Evolutionary conservation across 2,113 vertebrate genomes (phyloP), one percentile per base, ranked within the genome.

Genomic region (Hiodon alosoides): DNA sequence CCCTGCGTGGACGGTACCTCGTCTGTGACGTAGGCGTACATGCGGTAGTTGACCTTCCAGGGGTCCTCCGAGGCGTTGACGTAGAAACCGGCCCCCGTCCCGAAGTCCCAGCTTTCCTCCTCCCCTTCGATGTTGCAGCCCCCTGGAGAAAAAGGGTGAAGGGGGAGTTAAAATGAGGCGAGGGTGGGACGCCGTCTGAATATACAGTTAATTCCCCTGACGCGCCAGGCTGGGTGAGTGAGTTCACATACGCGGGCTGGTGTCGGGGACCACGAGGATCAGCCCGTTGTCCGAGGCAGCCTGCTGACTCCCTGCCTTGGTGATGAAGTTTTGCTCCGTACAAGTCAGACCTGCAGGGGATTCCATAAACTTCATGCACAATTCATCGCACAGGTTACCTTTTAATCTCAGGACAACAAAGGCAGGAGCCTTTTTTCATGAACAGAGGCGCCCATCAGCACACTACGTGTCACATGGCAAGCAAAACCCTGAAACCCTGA

Each of bases 61-160:
- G 92, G 96, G 0, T 98, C 94, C 84, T 97, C 88, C 10, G 94
- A 96, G 74, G 96, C 93, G 73, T 98, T 87, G 10, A 98, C 91
- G 8, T 98, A 98, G 86, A 98, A 98, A 2, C 97, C 95, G 53
- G 97, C 97, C 53, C 97, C 96, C 0, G 95, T 96, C 69, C 97
- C 97, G 11, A 99, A 98, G 79, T 99, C 97, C 97, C 96, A 98
- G 89, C 89, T 95, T 48, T 98, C 96, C 0, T 98, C 96, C 84
- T 99, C 96, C 8, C 96, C 96, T 82, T 95, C 92, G 71, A 99
- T 93, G 84, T 83, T 92, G 79, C 96, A 98, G 81, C 94, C 95
- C 69, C 97, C 97, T 98, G 74, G 72, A 76, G 54, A 59, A 66
- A 73, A 62, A 53, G 10, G 48, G 13, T n/a, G 46, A 8, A 14